phyloP scores from a whole-genome alignment of 2,888 invertebrate genomes.

The Aphelenchoides bicaudatus region DNA sequence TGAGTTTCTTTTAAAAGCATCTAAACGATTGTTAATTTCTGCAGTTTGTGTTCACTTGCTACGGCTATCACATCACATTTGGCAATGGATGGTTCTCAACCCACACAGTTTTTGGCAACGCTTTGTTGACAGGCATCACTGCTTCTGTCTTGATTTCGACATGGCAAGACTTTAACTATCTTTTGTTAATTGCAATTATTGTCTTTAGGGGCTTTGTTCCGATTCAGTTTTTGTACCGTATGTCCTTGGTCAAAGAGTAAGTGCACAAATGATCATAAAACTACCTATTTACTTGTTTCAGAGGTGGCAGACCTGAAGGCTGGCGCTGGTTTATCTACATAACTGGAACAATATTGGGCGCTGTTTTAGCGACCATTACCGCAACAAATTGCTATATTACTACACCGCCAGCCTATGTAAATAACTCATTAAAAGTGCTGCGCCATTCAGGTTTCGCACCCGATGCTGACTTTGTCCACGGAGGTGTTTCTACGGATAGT shows the following conservation, averaged over 20 bases:
- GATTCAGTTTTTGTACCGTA: slow-evolving; percentile 12
- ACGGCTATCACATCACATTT: slow-evolving; percentile 13
- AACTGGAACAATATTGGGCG: background rate
- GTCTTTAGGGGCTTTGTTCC: slow-evolving; percentile 11
- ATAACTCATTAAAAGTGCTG: slow-evolving; percentile 8
- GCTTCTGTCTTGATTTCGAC: slow-evolving; percentile 7
- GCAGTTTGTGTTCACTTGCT: slow-evolving; percentile 8
- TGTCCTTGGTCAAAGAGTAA: slow-evolving; percentile 5
- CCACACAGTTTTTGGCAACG: background rate
- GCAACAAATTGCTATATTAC: slow-evolving; percentile 9
- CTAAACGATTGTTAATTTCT: background rate
- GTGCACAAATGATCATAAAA: background rate
- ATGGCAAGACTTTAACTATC: too few relatives aligned
- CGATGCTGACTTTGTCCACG: slow-evolving; percentile 12
- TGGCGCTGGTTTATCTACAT: slow-evolving; percentile 1
- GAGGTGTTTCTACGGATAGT: background rate
- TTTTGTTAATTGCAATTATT: too few relatives aligned
- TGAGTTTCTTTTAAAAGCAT: background rate
- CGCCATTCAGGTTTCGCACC: slow-evolving; percentile 1
- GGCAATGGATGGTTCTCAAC: slow-evolving; percentile 3
- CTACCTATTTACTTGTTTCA: background rate
- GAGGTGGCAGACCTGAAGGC: background rate
- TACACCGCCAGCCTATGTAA: slow-evolving; percentile 6
- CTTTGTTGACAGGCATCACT: slow-evolving; percentile 9
- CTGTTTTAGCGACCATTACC: slow-evolving; percentile 2